Base-by-base conservation (phyloP, 1,140 invertebrate species). In the Leptopilina boulardi region DNA sequence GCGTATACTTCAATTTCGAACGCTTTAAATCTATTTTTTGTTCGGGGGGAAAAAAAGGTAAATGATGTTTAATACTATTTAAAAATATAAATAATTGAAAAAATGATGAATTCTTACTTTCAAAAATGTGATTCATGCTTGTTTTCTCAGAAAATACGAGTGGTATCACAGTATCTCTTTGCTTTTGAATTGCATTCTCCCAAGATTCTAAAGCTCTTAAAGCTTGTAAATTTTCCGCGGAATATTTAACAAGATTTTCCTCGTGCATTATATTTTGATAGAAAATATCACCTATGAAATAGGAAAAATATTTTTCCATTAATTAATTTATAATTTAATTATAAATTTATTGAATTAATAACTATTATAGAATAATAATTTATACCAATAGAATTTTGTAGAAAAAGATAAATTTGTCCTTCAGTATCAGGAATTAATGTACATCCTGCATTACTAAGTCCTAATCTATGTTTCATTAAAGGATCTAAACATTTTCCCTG, bases 331-430 rank as follows among this genome's bases (percentile, higher is more conserved):
- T n/a, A n/a, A n/a, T n/a, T n/a, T n/a, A n/a, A n/a, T n/a, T n/a
- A n/a, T n/a, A n/a, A n/a, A n/a, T n/a, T n/a, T n/a, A n/a, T n/a
- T n/a, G n/a, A n/a, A n/a, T n/a, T n/a, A n/a, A n/a, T n/a, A n/a
- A n/a, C n/a, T n/a, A n/a, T 51, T 47, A 34, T 51, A 74, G 11
- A 59, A 70, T 73, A 66, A 3, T 59, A 34, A 54, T 70, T 13
- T 51, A 21, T 87, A 89, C 89, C 88, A 23, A 90, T 78, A 26
- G 89, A 91, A 82, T 91, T 91, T 82, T 90, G 89, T 9, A 80
- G 70, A 59, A 90, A 87, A 11, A 87, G 74, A 72, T 78, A 88
- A 51, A 85, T 23, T 71, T 84, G 72, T 38, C 76, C 71, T 11
- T 83, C 66, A 42, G 83, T 26, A 26, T 82, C 76, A 15, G 82